Conservation (phyloP, 2,888 invertebrate genomes). For the Hesperia comma region DNA sequence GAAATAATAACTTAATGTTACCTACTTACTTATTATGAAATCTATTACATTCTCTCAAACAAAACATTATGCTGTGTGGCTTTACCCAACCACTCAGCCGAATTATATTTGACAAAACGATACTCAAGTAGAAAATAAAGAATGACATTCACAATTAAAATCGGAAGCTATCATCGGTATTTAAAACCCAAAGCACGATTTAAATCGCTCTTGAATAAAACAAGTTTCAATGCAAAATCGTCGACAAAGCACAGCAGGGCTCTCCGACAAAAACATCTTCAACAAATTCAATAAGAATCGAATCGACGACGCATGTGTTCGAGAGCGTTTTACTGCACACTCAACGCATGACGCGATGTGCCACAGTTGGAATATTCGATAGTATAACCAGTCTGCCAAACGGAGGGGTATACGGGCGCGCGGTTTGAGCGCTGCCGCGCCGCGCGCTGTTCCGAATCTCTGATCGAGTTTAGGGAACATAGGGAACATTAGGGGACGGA, state of each 20-base stretch:
- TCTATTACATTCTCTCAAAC: no score
- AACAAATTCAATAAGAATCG: conserved; percentile 74
- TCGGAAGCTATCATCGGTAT: conserved; percentile 21
- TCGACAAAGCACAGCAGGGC: conserved; percentile 32
- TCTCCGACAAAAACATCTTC: conserved; percentile 65
- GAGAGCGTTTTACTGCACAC: conserved; percentile 58
- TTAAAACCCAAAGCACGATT: conserved; percentile 3
- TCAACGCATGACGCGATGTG: conserved; percentile 47
- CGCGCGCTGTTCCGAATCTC: background rate
- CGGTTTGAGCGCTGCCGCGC: no score
- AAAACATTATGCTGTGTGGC: no score
- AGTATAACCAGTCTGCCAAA: background rate
- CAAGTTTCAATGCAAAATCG: conserved; percentile 20
- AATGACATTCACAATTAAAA: conserved; percentile 14
- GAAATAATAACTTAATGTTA: no score
- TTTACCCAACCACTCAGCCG: background rate
- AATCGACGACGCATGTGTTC: conserved; percentile 75
- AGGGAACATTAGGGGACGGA: no score
- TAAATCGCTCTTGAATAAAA: conserved; percentile 14
- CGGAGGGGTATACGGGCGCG: background rate
- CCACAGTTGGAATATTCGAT: background rate
- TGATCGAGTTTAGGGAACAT: background rate
- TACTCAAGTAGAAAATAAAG: conserved; percentile 1
- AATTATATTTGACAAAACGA: background rate
- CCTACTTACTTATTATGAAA: no score